A percentile compares a stretch with the other conserved stretches of the same genome.
These are phyloP conservation scores for Bombylius major DNA, from an alignment of 2,888 invertebrate species.

Conservation along the genomic window DNA sequence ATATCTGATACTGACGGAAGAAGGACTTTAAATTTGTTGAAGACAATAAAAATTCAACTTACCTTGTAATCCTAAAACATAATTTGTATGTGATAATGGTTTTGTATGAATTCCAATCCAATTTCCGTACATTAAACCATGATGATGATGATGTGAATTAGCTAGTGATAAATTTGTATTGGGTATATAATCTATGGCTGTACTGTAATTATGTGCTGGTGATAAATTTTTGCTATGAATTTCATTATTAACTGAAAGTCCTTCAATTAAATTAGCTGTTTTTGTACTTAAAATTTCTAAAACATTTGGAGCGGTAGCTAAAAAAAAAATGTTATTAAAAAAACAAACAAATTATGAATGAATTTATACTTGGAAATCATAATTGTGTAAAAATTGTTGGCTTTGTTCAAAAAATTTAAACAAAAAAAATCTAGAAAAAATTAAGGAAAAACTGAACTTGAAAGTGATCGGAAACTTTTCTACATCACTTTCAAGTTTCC, in stretches of 20 bases:
- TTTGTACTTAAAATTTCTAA: constrained; percentile 17
- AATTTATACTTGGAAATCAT: too few species aligned
- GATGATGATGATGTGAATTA: constrained; percentile 11
- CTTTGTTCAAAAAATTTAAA: too few species aligned
- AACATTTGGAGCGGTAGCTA: constrained; percentile 18
- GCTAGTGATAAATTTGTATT: constrained; percentile 7
- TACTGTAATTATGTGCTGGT: background rate
- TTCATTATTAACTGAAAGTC: constrained; percentile 2
- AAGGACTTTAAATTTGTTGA: too few species aligned
- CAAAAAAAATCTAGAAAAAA: too few species aligned
- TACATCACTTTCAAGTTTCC: too few species aligned
- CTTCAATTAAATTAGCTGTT: constrained; percentile 16
- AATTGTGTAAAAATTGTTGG: too few species aligned
- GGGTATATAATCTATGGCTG: background rate
- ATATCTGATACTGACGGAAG: too few species aligned
- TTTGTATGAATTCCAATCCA: constrained; percentile 28
- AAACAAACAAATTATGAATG: too few species aligned
- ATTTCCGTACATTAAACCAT: constrained; percentile 22
- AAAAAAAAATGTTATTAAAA: constrained; percentile 5
- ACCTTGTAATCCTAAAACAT: constrained; percentile 52
- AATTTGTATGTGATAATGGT: constrained; percentile 33
- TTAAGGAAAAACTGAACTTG: too few species aligned
- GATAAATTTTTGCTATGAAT: background rate
- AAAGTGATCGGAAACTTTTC: too few species aligned
- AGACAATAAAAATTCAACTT: constrained; percentile 21